Evolutionary conservation across 2,113 vertebrate genomes (phyloP), one percentile per base, ranked within the genome.

Genomic region (Myrmecobius fasciatus): DNA sequence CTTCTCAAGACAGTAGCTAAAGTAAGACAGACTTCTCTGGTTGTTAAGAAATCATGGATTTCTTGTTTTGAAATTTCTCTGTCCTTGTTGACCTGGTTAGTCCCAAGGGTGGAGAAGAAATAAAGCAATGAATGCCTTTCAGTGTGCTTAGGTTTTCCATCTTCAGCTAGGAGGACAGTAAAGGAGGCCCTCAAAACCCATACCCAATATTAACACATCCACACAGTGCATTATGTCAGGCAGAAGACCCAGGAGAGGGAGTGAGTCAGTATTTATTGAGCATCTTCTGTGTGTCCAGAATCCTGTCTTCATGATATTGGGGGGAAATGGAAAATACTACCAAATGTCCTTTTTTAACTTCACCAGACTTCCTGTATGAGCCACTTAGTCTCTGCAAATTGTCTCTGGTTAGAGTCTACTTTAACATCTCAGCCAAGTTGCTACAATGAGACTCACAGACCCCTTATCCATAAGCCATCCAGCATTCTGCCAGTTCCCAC

Each of bases 1-100:
- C 47, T 93, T 95, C 28, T 46, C 9, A n/a, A 53, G 43, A 20
- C 54, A 89, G 88, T 12, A 53, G 43, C 43, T 89, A 4, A 48
- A 22, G 49, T 90, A 49, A 49, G 89, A 89, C 48, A 31, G 11
- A 48, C 46, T 28, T 47, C 49, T 90, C 46, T 51, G n/a, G 89
- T 25, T 51, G 26, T 75, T 36, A 75, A 36, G 89, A 89, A 89
- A 49, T 28, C 67, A 75, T 75, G 67, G 67, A 14, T 53, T 25
- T 43, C 43, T 90, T 25, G 92, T 94, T 94, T 56, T 95, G 91
- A 95, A 96, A 95, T 47, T 25, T 53, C 75, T 91, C 60, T 91
- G 89, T 46, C 12, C 36, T 52, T 93, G 46, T 96, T 92, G 93
- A 94, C 52, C 36, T 26, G 93, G 51, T 48, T 94, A 52, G 67